Base-by-base conservation (phyloP, 2,888 invertebrate genomes). In the Chalcis sispes region DNA sequence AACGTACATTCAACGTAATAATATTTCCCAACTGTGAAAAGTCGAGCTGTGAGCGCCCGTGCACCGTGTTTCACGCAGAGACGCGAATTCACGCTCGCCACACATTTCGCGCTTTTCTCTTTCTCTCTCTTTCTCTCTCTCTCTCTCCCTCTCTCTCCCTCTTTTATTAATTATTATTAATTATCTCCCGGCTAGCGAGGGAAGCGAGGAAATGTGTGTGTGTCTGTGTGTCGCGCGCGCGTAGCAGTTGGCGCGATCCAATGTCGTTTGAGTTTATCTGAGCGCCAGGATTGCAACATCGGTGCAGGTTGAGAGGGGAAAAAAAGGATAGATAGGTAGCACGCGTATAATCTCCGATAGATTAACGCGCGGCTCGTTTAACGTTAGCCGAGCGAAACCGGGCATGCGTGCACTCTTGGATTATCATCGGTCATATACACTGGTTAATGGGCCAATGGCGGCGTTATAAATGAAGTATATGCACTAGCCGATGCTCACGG, bases 121-220 rank as follows among this genome's bases (percentile, higher is more conserved):
- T n/a, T n/a, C n/a, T n/a, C n/a, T n/a, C n/a, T n/a, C n/a, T n/a
- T n/a, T n/a, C n/a, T n/a, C n/a, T n/a, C n/a, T n/a, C n/a, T n/a
- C n/a, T n/a, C n/a, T n/a, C n/a, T n/a, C n/a, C n/a, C n/a, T n/a
- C n/a, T n/a, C n/a, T n/a, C n/a, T 18, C 27, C 8, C 18, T 10
- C 23, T 15, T 18, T 42, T 70, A 52, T 75, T 71, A 66, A 71
- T 75, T 62, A 75, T 59, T 71, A 66, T 71, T 75, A 71, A 75
- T 71, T 75, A 65, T 59, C 42, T 13, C 29, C 25, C 3, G 7
- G 36, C 13, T 25, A n/a, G 1, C 2, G 52, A 27, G 29, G 20
- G 40, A 25, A 20, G 2, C 15, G 15, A 27, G 23, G 20, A 62
- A 46, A 42, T 18, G n/a, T 4, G 18, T 1, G 7, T 46, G 8